Evolutionary conservation across 2,888 invertebrate genomes (phyloP).

Genomic region (Microdon myrmicae): DNA sequence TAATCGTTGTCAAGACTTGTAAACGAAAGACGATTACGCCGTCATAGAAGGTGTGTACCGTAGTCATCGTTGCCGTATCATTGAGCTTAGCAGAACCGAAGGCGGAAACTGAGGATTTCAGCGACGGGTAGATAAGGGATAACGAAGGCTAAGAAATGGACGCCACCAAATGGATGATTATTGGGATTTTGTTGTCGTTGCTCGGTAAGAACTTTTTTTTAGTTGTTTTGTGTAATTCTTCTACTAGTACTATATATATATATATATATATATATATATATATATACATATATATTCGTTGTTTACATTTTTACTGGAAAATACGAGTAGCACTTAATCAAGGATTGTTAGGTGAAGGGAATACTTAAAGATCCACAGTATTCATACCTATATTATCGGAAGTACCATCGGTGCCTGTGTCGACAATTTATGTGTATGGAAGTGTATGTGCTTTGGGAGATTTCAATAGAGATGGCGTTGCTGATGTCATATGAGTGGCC

Average conservation of each 20-base stretch:
- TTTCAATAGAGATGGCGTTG: conserved; percentile 5
- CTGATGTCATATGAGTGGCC: conserved; percentile 2
- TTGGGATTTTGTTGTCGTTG: conserved; percentile 52
- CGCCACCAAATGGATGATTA: conserved; percentile 51
- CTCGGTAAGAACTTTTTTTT: conserved; percentile 41
- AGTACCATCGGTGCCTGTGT: too few species aligned
- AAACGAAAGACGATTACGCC: conserved; percentile 29
- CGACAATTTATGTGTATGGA: too few species aligned
- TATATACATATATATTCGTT: too few species aligned
- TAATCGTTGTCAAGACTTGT: conserved; percentile 50
- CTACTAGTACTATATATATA: background rate
- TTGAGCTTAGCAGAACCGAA: too few species aligned
- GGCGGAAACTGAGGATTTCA: too few species aligned
- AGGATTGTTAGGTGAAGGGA: too few species aligned
- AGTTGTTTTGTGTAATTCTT: conserved; percentile 1
- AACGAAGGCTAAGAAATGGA: conserved; percentile 47
- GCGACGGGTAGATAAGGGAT: conserved; percentile 5
- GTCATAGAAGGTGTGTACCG: conserved; percentile 26
- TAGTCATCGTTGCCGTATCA: conserved; percentile 13
- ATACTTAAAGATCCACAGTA: too few species aligned
- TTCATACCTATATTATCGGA: too few species aligned
- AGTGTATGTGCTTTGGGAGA: too few species aligned
- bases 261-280: conserved; percentile 2
- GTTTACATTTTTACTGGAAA: too few species aligned
- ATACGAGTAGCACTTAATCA: too few species aligned